Percentiles rank a stretch among this genome's conserved stretches.
Conservation (phyloP, 2,113 vertebrate genomes). For the Hydropotes inermis region DNA sequence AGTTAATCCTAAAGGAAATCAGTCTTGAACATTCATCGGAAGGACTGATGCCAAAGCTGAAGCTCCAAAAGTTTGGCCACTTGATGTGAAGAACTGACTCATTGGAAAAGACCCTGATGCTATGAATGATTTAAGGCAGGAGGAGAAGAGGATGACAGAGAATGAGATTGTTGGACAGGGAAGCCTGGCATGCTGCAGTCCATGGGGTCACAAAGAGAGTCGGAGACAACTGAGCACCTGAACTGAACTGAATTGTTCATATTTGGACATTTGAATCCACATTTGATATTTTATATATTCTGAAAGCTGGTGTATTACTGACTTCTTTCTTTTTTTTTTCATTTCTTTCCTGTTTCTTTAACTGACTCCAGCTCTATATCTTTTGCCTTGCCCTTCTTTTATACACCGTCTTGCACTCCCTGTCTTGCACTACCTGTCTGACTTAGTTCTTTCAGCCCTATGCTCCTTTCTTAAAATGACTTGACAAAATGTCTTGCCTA, state of each 20-base stretch:
- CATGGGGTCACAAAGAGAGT: not conserved
- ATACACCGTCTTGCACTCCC: not conserved
- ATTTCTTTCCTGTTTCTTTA: not conserved
- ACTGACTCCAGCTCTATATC: not conserved
- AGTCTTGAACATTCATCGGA: not conserved
- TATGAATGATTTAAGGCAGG: not conserved
- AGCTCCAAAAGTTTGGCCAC: not conserved
- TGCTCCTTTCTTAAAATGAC: not conserved
- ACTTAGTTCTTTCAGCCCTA: not conserved
- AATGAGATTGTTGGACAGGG: not conserved
- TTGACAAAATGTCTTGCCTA: not conserved
- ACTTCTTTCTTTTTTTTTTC: not conserved
- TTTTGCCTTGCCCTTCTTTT: not conserved
- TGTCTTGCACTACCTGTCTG: not conserved
- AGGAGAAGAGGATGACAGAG: not conserved
- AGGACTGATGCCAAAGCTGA: not conserved
- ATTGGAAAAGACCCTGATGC: not conserved
- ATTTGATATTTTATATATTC: conserved; percentile 1
- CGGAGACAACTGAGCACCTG: not conserved
- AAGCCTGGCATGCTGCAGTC: not conserved
- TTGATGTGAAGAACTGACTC: not conserved
- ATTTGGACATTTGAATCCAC: not conserved
- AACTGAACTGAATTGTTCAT: not conserved
- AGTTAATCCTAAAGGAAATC: not conserved
- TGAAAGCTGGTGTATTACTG: not conserved